Base-by-base conservation (phyloP, 2,888 invertebrate genomes). In the Sialis lutaria region DNA sequence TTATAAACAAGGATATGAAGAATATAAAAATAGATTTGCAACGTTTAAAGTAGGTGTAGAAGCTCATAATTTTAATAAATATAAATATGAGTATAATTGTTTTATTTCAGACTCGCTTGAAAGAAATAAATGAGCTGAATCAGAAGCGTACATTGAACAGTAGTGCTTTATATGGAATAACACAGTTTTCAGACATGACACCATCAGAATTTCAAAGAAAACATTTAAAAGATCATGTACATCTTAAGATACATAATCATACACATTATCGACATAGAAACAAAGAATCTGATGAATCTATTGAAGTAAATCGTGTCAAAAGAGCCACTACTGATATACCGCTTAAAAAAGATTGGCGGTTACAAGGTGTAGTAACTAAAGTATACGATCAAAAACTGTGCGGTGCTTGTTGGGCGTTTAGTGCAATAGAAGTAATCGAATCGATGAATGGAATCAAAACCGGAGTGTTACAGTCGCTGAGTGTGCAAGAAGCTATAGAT, bases 401-500 rank as follows among this genome's bases (percentile, higher is more conserved):
- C 63, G 88, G 88, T 1, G 88, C 86, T 0, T 89, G 89, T 61
- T 89, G 88, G 87, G 88, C 88, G 0, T 87, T 86, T 63, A 83
- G 85, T 58, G 77, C 79, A 0, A 69, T 86, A 1, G 82, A 79
- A 54, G 76, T 77, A 33, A 72, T 81, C 43, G 89, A 89, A 63
- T 74, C 84, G 0, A 83, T 86, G 82, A 64, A 74, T 42, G 84
- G 86, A 1, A 73, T 85, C 13, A 71, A 72, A 55, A 75, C 69
- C 44, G 77, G 76, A 9, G 71, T 69, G 32, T 59, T 82, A 30
- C 62, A 68, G 32, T 55, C 67, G 2, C 71, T 86, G 6, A 87
- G 87, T 58, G 79, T 85, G 1, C 87, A 88, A 64, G 70, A 89
- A 70, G 74, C 80, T 55, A 80, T 90, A 54, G 89, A 90, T 64